A percentile compares a stretch with the other conserved stretches of the same genome.
Evolutionary conservation across 2,888 invertebrate species (phyloP).

Genomic region (Dichetophora obliterata): DNA sequence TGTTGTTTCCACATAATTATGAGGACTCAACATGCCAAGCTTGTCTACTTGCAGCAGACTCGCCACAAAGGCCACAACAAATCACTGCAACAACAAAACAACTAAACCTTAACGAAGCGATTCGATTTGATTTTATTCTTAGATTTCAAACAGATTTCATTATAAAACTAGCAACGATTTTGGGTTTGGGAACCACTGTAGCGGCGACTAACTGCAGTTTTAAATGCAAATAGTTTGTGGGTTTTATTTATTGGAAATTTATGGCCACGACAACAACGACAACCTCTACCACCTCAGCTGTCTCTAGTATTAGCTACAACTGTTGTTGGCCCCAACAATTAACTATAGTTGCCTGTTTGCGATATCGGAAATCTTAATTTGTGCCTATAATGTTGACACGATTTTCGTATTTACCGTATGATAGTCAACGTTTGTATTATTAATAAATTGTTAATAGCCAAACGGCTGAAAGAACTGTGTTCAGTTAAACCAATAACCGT

Average conservation of each 20-base stretch:
- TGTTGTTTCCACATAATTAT: constrained; percentile 50
- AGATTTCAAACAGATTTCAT: constrained; percentile 11
- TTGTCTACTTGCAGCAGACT: neutral
- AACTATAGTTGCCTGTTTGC: constrained; percentile 4
- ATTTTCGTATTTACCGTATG: constrained; percentile 17
- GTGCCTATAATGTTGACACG: constrained; percentile 27
- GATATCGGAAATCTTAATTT: constrained; percentile 29
- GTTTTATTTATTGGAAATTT: constrained; percentile 26
- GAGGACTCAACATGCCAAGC: constrained; percentile 53
- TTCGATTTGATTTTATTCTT: constrained; percentile 22
- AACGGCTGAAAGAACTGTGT: too few species aligned
- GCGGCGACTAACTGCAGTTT: neutral
- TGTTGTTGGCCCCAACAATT: constrained; percentile 7
- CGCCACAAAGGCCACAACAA: constrained; percentile 31
- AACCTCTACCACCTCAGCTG: too few species aligned
- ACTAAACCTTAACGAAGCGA: constrained; percentile 9
- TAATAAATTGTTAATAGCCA: too few species aligned
- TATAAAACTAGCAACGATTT: neutral
- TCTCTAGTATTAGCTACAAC: too few species aligned
- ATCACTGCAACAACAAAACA: constrained; percentile 7
- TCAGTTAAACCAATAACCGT: too few species aligned
- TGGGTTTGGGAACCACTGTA: neutral
- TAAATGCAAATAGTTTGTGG: neutral
- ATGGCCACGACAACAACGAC: neutral
- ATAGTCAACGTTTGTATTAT: too few species aligned